These are phyloP conservation scores for Canis aureus DNA, from an alignment of 2,113 vertebrate species.

Conservation along the genomic window DNA sequence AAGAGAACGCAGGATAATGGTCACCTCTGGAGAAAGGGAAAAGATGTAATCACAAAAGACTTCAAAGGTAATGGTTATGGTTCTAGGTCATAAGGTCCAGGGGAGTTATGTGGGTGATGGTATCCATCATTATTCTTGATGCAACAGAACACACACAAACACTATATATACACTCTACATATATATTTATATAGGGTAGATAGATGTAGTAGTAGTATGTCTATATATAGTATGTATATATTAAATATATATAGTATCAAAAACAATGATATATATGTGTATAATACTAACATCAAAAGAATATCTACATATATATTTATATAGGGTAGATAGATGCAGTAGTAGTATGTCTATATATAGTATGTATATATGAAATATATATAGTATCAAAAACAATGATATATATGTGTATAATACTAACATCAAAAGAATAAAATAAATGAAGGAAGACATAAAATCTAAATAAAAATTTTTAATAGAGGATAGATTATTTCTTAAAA, in stretches of 20 bases:
- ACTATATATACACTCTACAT: background rate
- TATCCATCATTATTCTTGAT: background rate
- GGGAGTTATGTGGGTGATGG: no score
- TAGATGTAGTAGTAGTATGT: background rate
- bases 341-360: background rate
- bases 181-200: background rate
- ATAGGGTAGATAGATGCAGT: background rate
- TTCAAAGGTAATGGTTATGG: rapidly evolving
- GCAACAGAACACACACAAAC: background rate
- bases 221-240: no score
- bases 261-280: background rate
- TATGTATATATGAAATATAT: background rate
- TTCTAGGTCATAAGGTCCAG: rapidly evolving
- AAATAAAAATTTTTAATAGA: background rate
- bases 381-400: background rate
- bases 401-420: background rate
- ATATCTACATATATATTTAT: background rate
- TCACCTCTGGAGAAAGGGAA: background rate
- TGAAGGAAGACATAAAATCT: background rate
- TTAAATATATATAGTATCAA: background rate
- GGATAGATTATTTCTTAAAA: background rate
- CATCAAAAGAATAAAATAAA: background rate
- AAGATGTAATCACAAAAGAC: rapidly evolving
- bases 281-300: background rate
- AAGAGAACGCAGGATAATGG: background rate